Conservation (phyloP, 2,888 invertebrate species). For the Drosophila planitibia region DNA sequence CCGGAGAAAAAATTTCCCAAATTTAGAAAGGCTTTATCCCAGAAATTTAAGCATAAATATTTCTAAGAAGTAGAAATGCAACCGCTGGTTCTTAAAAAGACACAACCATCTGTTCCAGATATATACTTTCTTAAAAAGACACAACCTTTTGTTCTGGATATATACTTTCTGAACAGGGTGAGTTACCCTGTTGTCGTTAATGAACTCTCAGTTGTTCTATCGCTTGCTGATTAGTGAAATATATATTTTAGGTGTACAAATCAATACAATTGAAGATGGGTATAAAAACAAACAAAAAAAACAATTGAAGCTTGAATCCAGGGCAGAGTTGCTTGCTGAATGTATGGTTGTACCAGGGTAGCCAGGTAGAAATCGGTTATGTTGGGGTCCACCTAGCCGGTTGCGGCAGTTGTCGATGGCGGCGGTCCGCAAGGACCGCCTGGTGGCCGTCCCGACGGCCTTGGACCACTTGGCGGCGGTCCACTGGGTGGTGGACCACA, state of each 20-base stretch:
- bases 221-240: neutral
- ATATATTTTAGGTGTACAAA: neutral
- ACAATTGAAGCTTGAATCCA: neutral
- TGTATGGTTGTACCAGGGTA: neutral
- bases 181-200: neutral
- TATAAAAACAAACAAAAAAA: neutral
- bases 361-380: neutral
- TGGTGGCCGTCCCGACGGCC: conserved; percentile 63
- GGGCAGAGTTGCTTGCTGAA: neutral
- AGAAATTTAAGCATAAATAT: neutral
- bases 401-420: conserved; percentile 48
- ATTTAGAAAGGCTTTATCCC: neutral
- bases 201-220: neutral
- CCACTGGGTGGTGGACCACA: conserved; percentile 64
- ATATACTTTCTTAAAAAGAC: neutral
- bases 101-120: neutral
- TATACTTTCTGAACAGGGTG: neutral
- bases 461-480: conserved; percentile 57
- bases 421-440: conserved; percentile 48
- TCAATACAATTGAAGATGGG: neutral
- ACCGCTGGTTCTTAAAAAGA: neutral
- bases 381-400: conserved; percentile 33
- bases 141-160: neutral
- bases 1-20: fast-evolving
- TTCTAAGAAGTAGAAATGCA: neutral